These are phyloP conservation scores for Macaria liturata DNA, from an alignment of 2,888 invertebrate genomes.

Conservation along the genomic window DNA sequence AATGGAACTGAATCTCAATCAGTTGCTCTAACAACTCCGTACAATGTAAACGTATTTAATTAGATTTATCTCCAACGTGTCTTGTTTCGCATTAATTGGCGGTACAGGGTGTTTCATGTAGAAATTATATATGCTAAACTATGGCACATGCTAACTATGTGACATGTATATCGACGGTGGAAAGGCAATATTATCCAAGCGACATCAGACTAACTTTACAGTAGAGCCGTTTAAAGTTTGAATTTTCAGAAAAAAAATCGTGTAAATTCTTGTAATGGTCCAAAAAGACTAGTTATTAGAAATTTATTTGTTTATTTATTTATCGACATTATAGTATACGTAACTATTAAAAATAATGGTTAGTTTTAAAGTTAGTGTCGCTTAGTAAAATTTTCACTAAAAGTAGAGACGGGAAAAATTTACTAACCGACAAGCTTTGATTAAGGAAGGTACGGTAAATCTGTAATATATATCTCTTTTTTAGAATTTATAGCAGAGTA, in stretches of 20 bases:
- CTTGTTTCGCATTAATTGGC: conserved; percentile 1
- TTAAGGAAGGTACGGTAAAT: conserved; percentile 7
- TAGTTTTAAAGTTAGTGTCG: conserved; percentile 1
- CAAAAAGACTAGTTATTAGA: not conserved
- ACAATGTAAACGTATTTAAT: conserved; percentile 6
- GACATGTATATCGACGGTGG: not conserved
- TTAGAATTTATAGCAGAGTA: conserved; percentile 10
- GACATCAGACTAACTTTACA: conserved; percentile 6
- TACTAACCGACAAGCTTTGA: conserved; percentile 7
- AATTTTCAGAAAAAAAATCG: conserved; percentile 1
- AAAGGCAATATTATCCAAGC: conserved; percentile 6
- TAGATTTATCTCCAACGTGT: conserved; percentile 10
- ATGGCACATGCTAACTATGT: not conserved
- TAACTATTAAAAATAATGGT: conserved; percentile 3
- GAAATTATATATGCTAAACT: conserved; percentile 11
- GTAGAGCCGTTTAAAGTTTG: not conserved
- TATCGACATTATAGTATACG: not conserved
- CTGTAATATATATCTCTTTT: conserved; percentile 9
- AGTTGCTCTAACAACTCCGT: no score
- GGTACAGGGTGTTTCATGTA: not conserved
- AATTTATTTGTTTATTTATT: conserved; percentile 1
- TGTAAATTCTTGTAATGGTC: not conserved
- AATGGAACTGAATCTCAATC: no score
- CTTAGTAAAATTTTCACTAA: conserved; percentile 1
- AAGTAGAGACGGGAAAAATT: conserved; percentile 5